These are phyloP conservation scores for Parapristionchus giblindavisi DNA, from an alignment of 2,888 invertebrate species.

Conservation along the genomic window DNA sequence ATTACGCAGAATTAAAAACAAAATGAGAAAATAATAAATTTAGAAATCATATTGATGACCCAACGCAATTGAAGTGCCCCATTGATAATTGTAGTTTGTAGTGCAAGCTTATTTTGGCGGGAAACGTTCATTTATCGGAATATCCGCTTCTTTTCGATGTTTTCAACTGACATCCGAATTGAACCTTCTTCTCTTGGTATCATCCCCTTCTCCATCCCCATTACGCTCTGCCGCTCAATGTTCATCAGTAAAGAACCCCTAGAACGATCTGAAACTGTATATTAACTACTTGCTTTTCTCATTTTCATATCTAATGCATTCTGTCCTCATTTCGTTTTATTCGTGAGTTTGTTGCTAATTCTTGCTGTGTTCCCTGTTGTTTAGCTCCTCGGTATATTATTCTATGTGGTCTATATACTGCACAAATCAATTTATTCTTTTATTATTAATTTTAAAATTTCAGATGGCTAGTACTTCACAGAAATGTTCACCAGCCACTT, in stretches of 20 bases:
- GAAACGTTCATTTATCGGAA: neutral
- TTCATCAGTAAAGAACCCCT: too few relatives aligned
- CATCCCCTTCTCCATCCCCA: too few relatives aligned
- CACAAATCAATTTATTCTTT: too few relatives aligned
- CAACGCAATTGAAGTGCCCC: neutral
- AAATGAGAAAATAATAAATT: neutral
- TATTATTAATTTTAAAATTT: too few relatives aligned
- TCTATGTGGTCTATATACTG: too few relatives aligned
- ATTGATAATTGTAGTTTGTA: neutral
- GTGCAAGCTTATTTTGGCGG: conserved; percentile 3
- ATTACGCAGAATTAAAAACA: neutral
- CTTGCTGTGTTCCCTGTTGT: too few relatives aligned
- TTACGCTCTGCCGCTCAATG: too few relatives aligned
- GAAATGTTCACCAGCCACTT: conserved; percentile 12
- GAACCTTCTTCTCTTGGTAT: too few relatives aligned
- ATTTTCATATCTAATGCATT: neutral
- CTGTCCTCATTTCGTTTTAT: neutral
- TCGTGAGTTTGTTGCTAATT: neutral
- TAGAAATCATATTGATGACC: conserved; percentile 6
- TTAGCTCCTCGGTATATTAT: too few relatives aligned
- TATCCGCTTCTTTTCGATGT: neutral
- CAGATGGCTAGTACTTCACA: conserved; percentile 4
- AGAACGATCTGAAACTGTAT: too few relatives aligned
- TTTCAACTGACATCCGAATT: too few relatives aligned
- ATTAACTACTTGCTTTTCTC: neutral